Base-by-base conservation (phyloP, 2,797 vertebrate genomes). In the Halcyon smyrnensis region DNA sequence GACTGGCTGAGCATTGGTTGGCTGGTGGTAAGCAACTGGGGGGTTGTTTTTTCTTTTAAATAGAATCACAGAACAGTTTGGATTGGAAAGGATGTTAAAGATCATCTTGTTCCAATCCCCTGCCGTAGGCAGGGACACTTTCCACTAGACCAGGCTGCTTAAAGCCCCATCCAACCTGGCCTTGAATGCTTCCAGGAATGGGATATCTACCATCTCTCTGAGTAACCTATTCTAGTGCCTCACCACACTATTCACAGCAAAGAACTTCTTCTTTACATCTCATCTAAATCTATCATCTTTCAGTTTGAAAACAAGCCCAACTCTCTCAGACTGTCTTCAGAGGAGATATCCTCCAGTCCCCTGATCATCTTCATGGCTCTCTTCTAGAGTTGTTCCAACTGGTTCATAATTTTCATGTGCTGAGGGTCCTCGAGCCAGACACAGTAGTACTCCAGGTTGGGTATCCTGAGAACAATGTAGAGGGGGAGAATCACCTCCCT, bases 21-120 rank as follows among this genome's bases (percentile, higher is more conserved):
- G 10, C 12, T 77, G 19, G 8, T 53, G 28, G 4, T 23, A 81
- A 73, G 32, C 3, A 74, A n/a, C 1, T 41, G 6, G 0, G 0
- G 0, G 45, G 19, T 45, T 9, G 19, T 34, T 60, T 63, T 70
- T 3, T 25, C 50, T 51, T 51, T 51, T 51, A 34, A 34, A 17
- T 10, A 53, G 10, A 57, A n/a, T 34, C n/a, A 24, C 34, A 57
- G n/a, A 57, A 57, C 20, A n/a, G 19, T 57, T 34, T 57, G 54
- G 32, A 32, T 34, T 57, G 32, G 19, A 57, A 57, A 19, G 54
- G 32, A n/a, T 32, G 32, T n/a, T 34, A 57, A 57, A 57, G 32
- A 34, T 57, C 32, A 57, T 34, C 12, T n/a, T 57, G 54, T 20
- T 57, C 54, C 11, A n/a, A n/a, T n/a, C 32, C 32, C 32, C 32